Evolutionary conservation across 1,140 invertebrate genomes (phyloP).

Genomic region (Alviniconcha marisindica): DNA sequence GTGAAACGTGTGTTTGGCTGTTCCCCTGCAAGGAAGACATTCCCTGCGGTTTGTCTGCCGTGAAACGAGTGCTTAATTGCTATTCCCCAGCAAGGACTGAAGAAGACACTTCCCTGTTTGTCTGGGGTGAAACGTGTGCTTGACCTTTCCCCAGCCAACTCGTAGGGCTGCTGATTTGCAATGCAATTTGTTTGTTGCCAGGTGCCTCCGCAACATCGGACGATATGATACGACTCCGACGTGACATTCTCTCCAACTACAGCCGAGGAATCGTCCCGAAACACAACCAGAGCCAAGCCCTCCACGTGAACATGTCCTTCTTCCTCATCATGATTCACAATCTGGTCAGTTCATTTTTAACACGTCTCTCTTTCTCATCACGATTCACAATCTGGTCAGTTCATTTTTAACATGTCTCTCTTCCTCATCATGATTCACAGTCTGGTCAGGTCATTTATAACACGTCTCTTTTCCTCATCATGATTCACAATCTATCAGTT

Average conservation of each 20-base stretch:
- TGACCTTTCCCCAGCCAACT: no score
- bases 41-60: no score
- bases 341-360: conserved; percentile 60
- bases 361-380: conserved; percentile 65
- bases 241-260: conserved; percentile 58
- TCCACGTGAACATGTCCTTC: conserved; percentile 61
- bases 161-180: no score
- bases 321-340: conserved; percentile 68
- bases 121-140: no score
- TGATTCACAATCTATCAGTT: conserved; percentile 64
- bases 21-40: no score
- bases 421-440: conserved; percentile 68
- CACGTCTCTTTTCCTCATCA: conserved; percentile 65
- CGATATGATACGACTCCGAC: conserved; percentile 54
- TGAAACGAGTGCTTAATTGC: no score
- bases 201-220: conserved; percentile 42
- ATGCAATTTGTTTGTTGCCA: conserved; percentile 26
- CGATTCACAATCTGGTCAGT: conserved; percentile 65
- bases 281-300: conserved; percentile 54
- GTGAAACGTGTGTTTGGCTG: no score
- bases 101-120: no score
- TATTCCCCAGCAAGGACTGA: no score
- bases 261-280: conserved; percentile 58
- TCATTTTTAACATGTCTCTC: conserved; percentile 62
- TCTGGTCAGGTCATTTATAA: conserved; percentile 60